Base-by-base conservation (phyloP, 2,888 invertebrate species). In the Ischnus inquisitorius region DNA sequence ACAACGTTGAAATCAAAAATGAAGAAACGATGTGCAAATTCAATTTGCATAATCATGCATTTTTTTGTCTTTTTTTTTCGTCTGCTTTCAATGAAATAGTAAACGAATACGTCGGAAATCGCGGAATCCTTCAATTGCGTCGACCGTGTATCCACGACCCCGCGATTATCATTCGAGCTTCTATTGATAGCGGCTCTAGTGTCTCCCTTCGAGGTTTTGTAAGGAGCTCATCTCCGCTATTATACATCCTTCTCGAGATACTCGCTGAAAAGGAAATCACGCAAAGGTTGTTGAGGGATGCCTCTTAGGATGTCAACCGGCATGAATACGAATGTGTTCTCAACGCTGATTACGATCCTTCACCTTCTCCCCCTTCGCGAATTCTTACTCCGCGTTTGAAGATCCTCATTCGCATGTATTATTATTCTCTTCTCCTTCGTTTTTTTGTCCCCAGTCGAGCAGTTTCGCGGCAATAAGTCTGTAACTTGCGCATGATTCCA, bases 141-240 rank as follows among this genome's bases (percentile, higher is more conserved):
- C 57, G 25, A 41, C 43, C 25, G 22, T 54, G 19, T n/a, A n/a
- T n/a, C 22, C 71, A 57, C 57, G 57, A 54, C 54, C 41, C 57
- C 22, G 16, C 57, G 57, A 72, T 72, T 72, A 74, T 74, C 74
- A 74, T 74, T 60, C 28, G 74, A 62, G 43, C 43, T 62, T 62
- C 74, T 74, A 74, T 74, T 74, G 62, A 74, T 62, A 43, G 43
- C 34, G 74, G n/a, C 16, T 46, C n/a, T 19, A 16, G 10, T 19
- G 54, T 1, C 54, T 3, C 16, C 10, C 48, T 16, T n/a, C 4
- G 10, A 16, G 19, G 34, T 60, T 72, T 25, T 41, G 14, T 43
- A 43, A 16, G 60, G 43, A 62, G 60, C 43, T 46, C 46, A 34
- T 74, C 60, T 62, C 28, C 28, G 16, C 34, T 19, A 60, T 62